phyloP scores from a whole-genome alignment of 1,140 invertebrate species.

The Drosophila busckii region DNA sequence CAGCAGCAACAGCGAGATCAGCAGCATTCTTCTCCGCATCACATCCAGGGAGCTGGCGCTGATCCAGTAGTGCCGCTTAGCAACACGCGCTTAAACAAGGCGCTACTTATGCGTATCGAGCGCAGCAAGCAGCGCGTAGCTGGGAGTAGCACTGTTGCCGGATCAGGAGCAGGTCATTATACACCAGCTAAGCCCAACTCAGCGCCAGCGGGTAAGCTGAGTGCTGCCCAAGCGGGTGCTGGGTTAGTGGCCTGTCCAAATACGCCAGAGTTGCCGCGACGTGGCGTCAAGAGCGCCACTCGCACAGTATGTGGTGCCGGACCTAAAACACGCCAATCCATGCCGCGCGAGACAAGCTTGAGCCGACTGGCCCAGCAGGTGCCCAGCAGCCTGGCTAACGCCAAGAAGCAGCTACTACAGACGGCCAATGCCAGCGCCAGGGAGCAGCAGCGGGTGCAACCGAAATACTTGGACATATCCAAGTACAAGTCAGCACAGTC shows the following conservation, averaged over 20 bases:
- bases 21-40: too few species aligned
- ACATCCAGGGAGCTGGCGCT: slow-evolving; percentile 11
- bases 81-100: slow-evolving; percentile 81
- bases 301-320: slow-evolving; percentile 35
- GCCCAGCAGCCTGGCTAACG: slow-evolving; percentile 72
- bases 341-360: slow-evolving; percentile 76
- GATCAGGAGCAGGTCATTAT: slow-evolving; percentile 54
- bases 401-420: slow-evolving; percentile 76
- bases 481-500: slow-evolving; percentile 80
- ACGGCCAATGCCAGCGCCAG: slow-evolving; percentile 50
- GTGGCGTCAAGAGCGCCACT: slow-evolving; percentile 62
- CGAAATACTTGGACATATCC: slow-evolving; percentile 82
- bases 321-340: slow-evolving; percentile 59
- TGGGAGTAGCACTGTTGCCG: slow-evolving; percentile 36
- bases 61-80: slow-evolving; percentile 78
- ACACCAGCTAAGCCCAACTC: slow-evolving; percentile 59
- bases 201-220: slow-evolving; percentile 60
- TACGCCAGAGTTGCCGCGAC: slow-evolving; percentile 80
- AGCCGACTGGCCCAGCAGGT: slow-evolving; percentile 71
- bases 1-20: slow-evolving; percentile 11
- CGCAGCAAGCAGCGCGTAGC: slow-evolving; percentile 73
- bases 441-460: slow-evolving; percentile 50
- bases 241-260: slow-evolving; percentile 79
- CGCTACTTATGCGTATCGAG: slow-evolving; percentile 79
- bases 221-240: slow-evolving; percentile 43